These are phyloP conservation scores for Hycleus phaleratus DNA, from an alignment of 1,140 invertebrate genomes.

Conservation along the genomic window DNA sequence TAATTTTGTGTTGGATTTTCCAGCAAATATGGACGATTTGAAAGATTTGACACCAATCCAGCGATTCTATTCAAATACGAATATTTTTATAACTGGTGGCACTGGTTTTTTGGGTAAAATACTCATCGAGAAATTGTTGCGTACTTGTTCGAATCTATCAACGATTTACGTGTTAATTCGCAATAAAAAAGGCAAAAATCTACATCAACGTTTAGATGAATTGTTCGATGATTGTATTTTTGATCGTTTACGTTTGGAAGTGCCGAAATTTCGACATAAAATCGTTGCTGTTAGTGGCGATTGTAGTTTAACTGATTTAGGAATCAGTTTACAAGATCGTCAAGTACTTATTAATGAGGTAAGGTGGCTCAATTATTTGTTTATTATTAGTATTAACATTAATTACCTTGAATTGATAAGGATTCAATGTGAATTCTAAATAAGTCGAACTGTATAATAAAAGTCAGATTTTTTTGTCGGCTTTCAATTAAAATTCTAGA, in stretches of 20 bases:
- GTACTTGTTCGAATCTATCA: constrained; percentile 64
- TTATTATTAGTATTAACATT: not conserved
- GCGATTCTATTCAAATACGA: constrained; percentile 49
- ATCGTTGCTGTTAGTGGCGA: constrained; percentile 57
- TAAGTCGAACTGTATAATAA: too few species aligned
- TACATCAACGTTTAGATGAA: constrained; percentile 52
- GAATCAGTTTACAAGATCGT: constrained; percentile 51
- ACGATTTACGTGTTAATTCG: constrained; percentile 71
- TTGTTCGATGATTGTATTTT: constrained; percentile 52
- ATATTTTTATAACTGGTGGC: constrained; percentile 59
- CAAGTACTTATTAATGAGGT: constrained; percentile 54
- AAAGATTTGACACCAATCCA: constrained; percentile 32
- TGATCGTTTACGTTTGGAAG: constrained; percentile 22
- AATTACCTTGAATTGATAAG: not conserved
- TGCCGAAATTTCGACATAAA: constrained; percentile 59
- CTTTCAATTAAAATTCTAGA: too few species aligned
- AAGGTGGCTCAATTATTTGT: constrained; percentile 25
- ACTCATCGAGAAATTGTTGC: constrained; percentile 73
- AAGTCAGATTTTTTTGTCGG: too few species aligned
- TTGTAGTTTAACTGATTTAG: constrained; percentile 53
- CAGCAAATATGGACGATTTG: too few species aligned
- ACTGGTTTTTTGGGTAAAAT: constrained; percentile 70
- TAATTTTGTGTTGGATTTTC: too few species aligned
- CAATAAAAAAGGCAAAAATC: constrained; percentile 67
- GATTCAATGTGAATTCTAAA: too few species aligned